Evolutionary conservation across 1,140 invertebrate species (phyloP).

Genomic region (Conus ventricosus): DNA sequence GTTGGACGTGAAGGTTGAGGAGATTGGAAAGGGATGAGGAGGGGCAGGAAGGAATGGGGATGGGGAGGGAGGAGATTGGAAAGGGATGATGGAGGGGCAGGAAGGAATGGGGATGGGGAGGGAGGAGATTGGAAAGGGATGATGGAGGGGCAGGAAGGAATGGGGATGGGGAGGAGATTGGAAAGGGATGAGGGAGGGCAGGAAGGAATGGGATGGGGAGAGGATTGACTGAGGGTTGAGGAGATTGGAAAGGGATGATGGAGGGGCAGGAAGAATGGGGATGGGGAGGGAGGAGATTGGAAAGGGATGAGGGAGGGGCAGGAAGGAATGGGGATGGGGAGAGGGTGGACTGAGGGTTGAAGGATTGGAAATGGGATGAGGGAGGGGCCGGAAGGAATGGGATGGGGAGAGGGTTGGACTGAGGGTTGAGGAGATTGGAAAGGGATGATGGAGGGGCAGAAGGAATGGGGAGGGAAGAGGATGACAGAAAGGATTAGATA

Average conservation of each 20-base stretch:
- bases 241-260: no score
- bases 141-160: background rate
- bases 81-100: background rate
- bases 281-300: no score
- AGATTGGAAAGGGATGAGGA: no score
- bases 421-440: no score
- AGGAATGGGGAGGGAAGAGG: background rate
- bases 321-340: background rate
- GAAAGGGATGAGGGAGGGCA: no score
- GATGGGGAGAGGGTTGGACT: background rate
- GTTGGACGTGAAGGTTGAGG: no score
- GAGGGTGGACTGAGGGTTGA: no score
- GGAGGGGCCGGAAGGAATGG: background rate
- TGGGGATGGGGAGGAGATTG: background rate
- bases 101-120: background rate
- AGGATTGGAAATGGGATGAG: no score
- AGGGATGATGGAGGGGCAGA: background rate
- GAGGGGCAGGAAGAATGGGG: background rate
- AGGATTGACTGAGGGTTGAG: no score
- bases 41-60: background rate
- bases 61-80: background rate
- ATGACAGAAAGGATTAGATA: no score
- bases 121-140: no score
- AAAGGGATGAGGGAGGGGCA: background rate
- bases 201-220: background rate